These are phyloP conservation scores for Emmelina monodactyla DNA, from an alignment of 2,888 invertebrate genomes.

Conservation along the genomic window DNA sequence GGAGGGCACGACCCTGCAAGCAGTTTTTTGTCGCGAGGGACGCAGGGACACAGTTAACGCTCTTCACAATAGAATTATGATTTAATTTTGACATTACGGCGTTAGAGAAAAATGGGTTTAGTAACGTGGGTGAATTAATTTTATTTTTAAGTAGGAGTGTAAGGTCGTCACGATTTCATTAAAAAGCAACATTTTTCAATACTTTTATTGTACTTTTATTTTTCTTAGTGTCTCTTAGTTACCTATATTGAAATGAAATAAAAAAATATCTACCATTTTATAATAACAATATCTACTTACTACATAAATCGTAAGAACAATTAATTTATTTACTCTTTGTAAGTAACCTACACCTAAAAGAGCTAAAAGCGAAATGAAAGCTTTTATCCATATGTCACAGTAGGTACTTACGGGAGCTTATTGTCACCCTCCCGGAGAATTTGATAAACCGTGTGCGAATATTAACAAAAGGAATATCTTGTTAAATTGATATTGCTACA, in stretches of 20 bases:
- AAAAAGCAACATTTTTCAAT: no score
- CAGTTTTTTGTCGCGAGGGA: constrained; percentile 58
- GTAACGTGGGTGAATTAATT: no score
- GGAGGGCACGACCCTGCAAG: constrained; percentile 65
- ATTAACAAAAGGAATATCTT: constrained; percentile 68
- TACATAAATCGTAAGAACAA: constrained; percentile 23
- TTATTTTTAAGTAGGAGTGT: no score
- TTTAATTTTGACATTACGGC: constrained; percentile 60
- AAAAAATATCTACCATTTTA: constrained; percentile 8
- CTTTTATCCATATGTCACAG: constrained; percentile 67
- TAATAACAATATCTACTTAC: constrained; percentile 22
- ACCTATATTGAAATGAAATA: no score
- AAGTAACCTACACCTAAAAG: constrained; percentile 53
- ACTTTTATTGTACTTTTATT: no score
- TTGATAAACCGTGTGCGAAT: constrained; percentile 68
- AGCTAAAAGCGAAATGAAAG: constrained; percentile 64
- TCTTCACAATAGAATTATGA: constrained; percentile 66
- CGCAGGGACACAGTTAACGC: constrained; percentile 62
- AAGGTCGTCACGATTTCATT: no score
- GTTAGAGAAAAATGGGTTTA: no score
- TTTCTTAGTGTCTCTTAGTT: no score
- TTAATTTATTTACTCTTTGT: not conserved
- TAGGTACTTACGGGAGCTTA: constrained; percentile 66
- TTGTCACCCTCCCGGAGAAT: constrained; percentile 67
- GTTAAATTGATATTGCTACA: constrained; percentile 60